Evolutionary conservation across 2,113 vertebrate species (phyloP).

Genomic region (Elgaria multicarinata): DNA sequence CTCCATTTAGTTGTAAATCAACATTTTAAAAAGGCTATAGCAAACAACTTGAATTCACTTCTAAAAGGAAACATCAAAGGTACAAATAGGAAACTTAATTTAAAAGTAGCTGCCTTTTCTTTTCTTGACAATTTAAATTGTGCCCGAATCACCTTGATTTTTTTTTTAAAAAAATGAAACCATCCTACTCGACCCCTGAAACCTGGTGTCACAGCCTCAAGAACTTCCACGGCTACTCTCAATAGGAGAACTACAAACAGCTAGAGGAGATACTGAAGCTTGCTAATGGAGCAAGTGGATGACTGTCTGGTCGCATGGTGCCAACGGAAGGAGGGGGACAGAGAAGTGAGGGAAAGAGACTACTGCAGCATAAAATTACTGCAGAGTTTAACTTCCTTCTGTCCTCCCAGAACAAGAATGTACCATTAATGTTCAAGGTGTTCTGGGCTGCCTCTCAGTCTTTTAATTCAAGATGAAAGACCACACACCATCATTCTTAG

Average conservation of each 20-base stretch:
- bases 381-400: not conserved
- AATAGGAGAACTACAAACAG: not conserved
- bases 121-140: not conserved
- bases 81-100: not conserved
- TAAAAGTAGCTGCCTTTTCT: not conserved
- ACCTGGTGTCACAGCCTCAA: not conserved
- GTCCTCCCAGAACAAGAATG: not conserved
- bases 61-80: not conserved
- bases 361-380: not conserved
- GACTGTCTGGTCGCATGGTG: not conserved
- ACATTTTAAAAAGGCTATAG: not conserved
- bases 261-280: not conserved
- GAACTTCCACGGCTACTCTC: not conserved
- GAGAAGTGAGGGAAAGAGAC: not conserved
- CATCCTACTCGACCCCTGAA: not conserved
- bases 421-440: not conserved
- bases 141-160: not conserved
- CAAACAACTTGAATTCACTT: not conserved
- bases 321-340: not conserved
- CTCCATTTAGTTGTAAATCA: not conserved
- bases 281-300: not conserved
- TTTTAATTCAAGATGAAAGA: not conserved
- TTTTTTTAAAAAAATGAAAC: not conserved
- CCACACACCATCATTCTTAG: not conserved
- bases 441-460: not conserved